Percentiles rank a stretch among this genome's conserved stretches.
phyloP scores from a whole-genome alignment of 2,797 vertebrate genomes.

The Emydoidea blandingii region DNA sequence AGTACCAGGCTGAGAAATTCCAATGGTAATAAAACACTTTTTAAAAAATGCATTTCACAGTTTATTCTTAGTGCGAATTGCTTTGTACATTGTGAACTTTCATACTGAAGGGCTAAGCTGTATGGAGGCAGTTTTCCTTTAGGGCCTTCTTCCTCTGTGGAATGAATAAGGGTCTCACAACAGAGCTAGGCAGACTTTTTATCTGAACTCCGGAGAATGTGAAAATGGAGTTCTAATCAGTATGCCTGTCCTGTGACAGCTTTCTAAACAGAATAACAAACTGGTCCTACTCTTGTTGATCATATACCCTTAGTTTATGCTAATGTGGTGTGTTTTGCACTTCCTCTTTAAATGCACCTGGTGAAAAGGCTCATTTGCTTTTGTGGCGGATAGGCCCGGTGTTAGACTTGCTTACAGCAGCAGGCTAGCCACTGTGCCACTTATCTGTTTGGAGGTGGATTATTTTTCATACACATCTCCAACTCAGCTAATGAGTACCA shows the following conservation, averaged over 20 bases:
- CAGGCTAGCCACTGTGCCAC: not conserved
- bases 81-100: slow-evolving; percentile 64
- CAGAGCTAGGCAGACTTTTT: slow-evolving; percentile 47
- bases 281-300: slow-evolving; percentile 6
- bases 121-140: slow-evolving; percentile 49
- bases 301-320: slow-evolving; percentile 37
- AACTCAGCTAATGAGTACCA: not conserved
- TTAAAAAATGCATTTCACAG: slow-evolving; percentile 72
- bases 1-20: not conserved
- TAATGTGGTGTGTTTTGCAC: slow-evolving; percentile 58
- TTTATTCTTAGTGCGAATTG: slow-evolving; percentile 74
- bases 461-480: rapidly evolving
- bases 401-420: not conserved
- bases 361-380: slow-evolving; percentile 66
- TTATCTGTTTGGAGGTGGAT: not conserved
- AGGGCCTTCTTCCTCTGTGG: not conserved
- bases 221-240: slow-evolving; percentile 68
- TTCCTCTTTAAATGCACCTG: slow-evolving; percentile 73
- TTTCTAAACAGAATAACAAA: slow-evolving; percentile 57
- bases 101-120: not conserved
- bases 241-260: slow-evolving; percentile 54
- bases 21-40: slow-evolving; percentile 71
- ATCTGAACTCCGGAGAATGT: not conserved
- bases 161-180: not conserved
- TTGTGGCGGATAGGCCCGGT: not conserved